A percentile compares a stretch with the other conserved stretches of the same genome.
phyloP scores from a whole-genome alignment of 2,888 invertebrate genomes.

The Polymixis flavicincta region DNA sequence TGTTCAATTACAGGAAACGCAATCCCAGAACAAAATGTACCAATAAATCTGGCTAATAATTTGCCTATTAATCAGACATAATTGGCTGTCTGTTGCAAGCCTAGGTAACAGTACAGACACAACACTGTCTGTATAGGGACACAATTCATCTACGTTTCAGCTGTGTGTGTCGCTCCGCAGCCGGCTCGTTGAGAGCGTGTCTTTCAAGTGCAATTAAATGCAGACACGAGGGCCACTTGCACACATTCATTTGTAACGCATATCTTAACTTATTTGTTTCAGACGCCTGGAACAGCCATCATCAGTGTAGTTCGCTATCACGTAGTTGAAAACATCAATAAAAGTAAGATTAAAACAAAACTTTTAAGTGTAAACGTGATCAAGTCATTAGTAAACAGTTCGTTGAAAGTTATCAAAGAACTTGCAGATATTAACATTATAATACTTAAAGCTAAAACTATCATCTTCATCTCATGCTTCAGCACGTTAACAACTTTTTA shows the following conservation, averaged over 20 bases:
- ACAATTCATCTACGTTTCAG: slow-evolving; percentile 50
- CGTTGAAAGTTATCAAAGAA: slow-evolving; percentile 51
- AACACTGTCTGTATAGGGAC: slow-evolving; percentile 16
- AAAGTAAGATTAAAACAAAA: slow-evolving; percentile 39
- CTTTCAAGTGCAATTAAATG: slow-evolving; percentile 43
- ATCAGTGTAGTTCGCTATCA: background rate
- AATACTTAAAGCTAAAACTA: slow-evolving; percentile 39
- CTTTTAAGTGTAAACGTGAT: slow-evolving; percentile 47
- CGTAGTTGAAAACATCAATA: slow-evolving; percentile 6
- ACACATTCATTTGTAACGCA: slow-evolving; percentile 2
- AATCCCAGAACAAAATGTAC: slow-evolving; percentile 20
- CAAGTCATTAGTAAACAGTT: slow-evolving; percentile 56
- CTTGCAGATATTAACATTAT: slow-evolving; percentile 43
- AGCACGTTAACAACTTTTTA: slow-evolving; percentile 26
- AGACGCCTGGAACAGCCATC: background rate
- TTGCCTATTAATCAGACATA: slow-evolving; percentile 40
- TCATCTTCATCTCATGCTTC: slow-evolving; percentile 26
- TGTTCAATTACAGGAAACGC: slow-evolving; percentile 29
- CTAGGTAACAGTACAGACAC: slow-evolving; percentile 16
- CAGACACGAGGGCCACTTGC: slow-evolving; percentile 14
- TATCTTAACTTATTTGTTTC: slow-evolving; percentile 11
- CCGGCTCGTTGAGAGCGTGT: slow-evolving; percentile 2
- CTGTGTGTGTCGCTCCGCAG: slow-evolving; percentile 21
- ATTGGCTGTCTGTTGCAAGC: slow-evolving; percentile 30
- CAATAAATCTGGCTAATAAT: slow-evolving; percentile 47